Evolutionary conservation across 2,888 invertebrate genomes (phyloP), one percentile per base, ranked within the genome.

Genomic region (Acrocyrtus sp.): DNA sequence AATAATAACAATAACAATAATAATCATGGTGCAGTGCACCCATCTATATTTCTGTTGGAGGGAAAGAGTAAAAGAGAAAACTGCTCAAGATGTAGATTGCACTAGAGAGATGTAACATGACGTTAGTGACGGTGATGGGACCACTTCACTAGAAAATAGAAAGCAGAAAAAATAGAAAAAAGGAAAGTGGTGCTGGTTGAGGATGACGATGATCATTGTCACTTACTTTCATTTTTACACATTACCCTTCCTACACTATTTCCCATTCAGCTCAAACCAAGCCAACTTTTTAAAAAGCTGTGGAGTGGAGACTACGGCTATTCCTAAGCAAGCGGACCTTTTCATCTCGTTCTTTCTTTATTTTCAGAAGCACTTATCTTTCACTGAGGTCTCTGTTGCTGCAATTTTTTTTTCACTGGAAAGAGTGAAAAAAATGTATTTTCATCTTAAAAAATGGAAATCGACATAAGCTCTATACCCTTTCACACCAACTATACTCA

Each of bases 1-100:
- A 70, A 70, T 70, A 63, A 70, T 70, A 70, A 70, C 70, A 70
- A 70, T 70, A 70, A 70, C 70, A 70, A 63, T 70, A 70, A 70
- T 70, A 70, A 70, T 70, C 70, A 70, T 70, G 63, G 54, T 63
- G 34, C 34, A 34, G 6, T 34, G 34, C 34, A 34, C 34, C 34
- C 34, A 34, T 34, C 34, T 12, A 34, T 34, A 8, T 34, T 34
- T 34, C 34, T 34, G 12, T 12, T n/a, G n/a, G n/a, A n/a, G n/a
- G n/a, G n/a, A n/a, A n/a, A n/a, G n/a, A n/a, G n/a, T n/a, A n/a
- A n/a, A n/a, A n/a, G n/a, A n/a, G n/a, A n/a, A n/a, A n/a, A n/a
- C n/a, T n/a, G n/a, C n/a, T n/a, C n/a, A n/a, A n/a, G n/a, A 15
- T 6, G 39, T 39, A 39, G 39, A n/a, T n/a, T n/a, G n/a, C n/a